phyloP scores from a whole-genome alignment of 2,113 vertebrate species.

The Mustelus asterias region DNA sequence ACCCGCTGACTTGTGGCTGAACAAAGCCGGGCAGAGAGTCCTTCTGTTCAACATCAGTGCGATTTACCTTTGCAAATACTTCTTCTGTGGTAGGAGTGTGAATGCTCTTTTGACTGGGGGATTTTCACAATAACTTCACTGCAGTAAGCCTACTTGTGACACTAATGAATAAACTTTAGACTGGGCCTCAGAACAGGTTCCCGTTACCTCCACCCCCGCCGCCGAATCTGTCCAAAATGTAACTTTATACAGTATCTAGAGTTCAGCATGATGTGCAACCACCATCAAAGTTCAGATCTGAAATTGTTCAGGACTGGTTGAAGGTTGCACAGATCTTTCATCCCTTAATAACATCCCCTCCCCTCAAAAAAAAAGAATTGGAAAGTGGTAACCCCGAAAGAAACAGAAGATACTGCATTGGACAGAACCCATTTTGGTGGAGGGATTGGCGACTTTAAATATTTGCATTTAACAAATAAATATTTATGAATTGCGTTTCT shows the following conservation, averaged over 20 bases:
- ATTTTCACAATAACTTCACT: too few species aligned
- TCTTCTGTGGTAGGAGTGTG: not conserved
- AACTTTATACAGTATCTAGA: not conserved
- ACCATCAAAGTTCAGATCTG: not conserved
- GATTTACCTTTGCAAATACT: not conserved
- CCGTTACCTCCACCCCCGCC: too few species aligned
- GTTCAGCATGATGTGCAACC: not conserved
- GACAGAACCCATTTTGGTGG: not conserved
- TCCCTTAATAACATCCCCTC: not conserved
- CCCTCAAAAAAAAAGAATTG: too few species aligned
- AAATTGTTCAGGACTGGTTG: not conserved
- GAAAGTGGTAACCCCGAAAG: not conserved
- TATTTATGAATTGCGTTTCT: not conserved
- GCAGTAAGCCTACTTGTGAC: too few species aligned
- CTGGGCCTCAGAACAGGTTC: too few species aligned
- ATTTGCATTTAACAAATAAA: not conserved
- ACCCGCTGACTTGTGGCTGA: not conserved
- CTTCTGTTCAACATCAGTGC: not conserved
- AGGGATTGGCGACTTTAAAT: not conserved
- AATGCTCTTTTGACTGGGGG: not conserved
- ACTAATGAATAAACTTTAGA: not conserved
- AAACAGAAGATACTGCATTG: not conserved
- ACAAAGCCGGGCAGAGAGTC: not conserved
- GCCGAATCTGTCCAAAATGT: not conserved
- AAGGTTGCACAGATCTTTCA: not conserved